phyloP scores from a whole-genome alignment of 2,888 invertebrate species.

The Mactromeris polynyma region DNA sequence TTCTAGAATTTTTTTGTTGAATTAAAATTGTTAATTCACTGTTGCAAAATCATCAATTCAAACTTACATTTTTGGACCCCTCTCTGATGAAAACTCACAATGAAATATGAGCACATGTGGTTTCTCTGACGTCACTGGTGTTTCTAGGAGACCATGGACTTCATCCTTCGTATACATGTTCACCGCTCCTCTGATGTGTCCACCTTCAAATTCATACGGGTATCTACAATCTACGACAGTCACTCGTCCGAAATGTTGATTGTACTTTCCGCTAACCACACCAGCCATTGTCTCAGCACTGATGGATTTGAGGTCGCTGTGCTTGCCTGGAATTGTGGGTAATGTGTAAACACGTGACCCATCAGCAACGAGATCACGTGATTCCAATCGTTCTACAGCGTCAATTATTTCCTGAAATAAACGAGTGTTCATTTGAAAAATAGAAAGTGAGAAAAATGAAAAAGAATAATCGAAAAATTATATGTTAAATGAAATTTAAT shows the following conservation, averaged over 20 bases:
- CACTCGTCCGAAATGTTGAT: slow-evolving; percentile 30
- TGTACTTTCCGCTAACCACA: slow-evolving; percentile 52
- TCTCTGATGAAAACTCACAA: slow-evolving; percentile 68
- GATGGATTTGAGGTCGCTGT: slow-evolving; percentile 82
- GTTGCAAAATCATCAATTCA: no score
- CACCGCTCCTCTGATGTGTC: slow-evolving; percentile 58
- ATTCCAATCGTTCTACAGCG: slow-evolving; percentile 52
- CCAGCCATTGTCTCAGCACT: slow-evolving; percentile 71
- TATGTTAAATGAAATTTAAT: no score
- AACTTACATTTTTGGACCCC: slow-evolving; percentile 56
- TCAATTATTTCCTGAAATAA: slow-evolving; percentile 46
- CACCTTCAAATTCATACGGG: slow-evolving; percentile 62
- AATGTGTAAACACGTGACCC: slow-evolving; percentile 72
- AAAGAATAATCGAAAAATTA: neutral
- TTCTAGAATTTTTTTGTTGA: no score
- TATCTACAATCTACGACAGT: slow-evolving; percentile 64
- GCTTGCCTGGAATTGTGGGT: slow-evolving; percentile 78
- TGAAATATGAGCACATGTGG: slow-evolving; percentile 68
- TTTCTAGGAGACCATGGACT: slow-evolving; percentile 44
- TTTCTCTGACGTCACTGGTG: slow-evolving; percentile 43
- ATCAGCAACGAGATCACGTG: slow-evolving; percentile 59
- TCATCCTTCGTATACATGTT: slow-evolving; percentile 64
- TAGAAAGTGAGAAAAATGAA: neutral
- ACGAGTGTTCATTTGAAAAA: neutral
- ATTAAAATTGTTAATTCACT: no score